Evolutionary conservation across 2,113 vertebrate species (phyloP), one percentile per base, ranked within the genome.

Genomic region (Chaetodon auriga): DNA sequence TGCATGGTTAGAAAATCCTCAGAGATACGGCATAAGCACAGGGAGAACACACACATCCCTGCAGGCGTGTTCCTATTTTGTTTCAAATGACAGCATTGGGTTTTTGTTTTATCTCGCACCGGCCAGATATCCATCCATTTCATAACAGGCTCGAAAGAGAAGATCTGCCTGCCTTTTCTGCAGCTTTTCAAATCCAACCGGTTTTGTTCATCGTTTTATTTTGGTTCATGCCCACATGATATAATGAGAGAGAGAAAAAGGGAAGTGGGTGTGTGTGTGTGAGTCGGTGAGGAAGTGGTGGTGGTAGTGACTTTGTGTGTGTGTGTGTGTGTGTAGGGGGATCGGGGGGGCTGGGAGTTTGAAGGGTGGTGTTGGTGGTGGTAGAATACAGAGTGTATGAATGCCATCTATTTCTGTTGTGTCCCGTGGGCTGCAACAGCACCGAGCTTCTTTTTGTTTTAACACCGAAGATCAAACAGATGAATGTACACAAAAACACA

Each of bases 401-500:
- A 91, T 90, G 84, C 77, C 73, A 82, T 93, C 92, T 93, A 93
- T 95, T 93, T 94, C 87, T 88, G 91, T 60, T 84, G 86, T 15
- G 81, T 90, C 82, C 55, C 46, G 88, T 93, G 94, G 93, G 93
- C 79, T 90, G 87, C 71, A 86, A 85, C 90, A 87, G 85, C 68
- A 87, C 63, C 64, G 35, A 48, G 84, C 80, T 78, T 89, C 76
- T 90, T 88, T 91, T 76, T 92, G 81, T 92, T 91, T 89, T 75
- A 91, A 87, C 78, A 80, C 76, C 10, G 3, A 57, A 88, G 85
- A 91, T 87, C 91, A 90, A 92, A 92, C 82, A 88, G 51, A 83
- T 75, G 62, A 86, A 81, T 77, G 57, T 43, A 68, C 46, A 80
- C 53, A 63, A 15, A 61, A 30, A 12, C 45, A 23, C 45, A 16